Base-by-base conservation (phyloP, 2,888 invertebrate genomes). In the Anagyrus pseudococci region DNA sequence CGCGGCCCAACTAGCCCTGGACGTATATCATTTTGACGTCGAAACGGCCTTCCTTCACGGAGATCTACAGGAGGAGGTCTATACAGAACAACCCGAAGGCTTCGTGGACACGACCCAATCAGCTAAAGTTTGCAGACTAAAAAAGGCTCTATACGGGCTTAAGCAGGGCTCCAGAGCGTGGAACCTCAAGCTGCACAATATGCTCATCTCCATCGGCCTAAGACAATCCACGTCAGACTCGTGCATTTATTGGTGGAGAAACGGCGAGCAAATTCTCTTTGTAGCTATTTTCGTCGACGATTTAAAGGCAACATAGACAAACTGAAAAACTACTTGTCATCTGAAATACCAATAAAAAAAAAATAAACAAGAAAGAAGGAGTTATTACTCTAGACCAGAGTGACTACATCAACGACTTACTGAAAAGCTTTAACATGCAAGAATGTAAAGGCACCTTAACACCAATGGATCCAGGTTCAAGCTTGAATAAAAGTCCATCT, bases 251-350 rank as follows among this genome's bases (percentile, higher is more conserved):
- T 64, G 13, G 67, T 58, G 58, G 60, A 62, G 26, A 23, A 56
- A n/a, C n/a, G n/a, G n/a, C n/a, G n/a, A n/a, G n/a, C 22, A 48
- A 64, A 20, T 58, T 50, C 13, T 68, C n/a, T 50, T 56, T 37
- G 52, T 70, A 4, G 33, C 68, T 4, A 22, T 67, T n/a, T 15
- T 69, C 4, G 69, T 70, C 43, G 70, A 69, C 6, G 50, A 58
- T 23, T 22, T 49, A 17, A 43, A 49, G 2, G 13, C 50, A 7
- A 7, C 43, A 8, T 57, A 66, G 0, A 66, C 64, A 33, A 69
- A 72, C n/a, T n/a, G n/a, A n/a, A n/a, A n/a, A n/a, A n/a, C n/a
- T n/a, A n/a, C n/a, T n/a, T n/a, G n/a, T 41, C 62, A 66, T 29
- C 1, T n/a, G 44, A 22, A 65, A 22, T 66, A 62, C 46, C 26